Conservation (phyloP, 2,113 vertebrate species). For the Lagopus leucura region DNA sequence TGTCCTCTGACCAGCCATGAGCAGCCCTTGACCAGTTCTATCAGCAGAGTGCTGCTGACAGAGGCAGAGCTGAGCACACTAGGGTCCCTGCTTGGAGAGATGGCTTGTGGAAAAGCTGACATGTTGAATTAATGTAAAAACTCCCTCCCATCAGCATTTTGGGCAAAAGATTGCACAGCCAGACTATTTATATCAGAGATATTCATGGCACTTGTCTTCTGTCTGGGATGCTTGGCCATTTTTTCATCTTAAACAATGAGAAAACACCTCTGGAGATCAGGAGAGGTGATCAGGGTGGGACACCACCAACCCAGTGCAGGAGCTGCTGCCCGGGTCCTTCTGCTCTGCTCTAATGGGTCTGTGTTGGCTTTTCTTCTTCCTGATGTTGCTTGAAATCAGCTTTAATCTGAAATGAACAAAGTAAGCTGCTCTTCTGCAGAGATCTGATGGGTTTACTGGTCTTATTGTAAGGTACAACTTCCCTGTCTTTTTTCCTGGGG, state of each 20-base stretch:
- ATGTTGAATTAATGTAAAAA: conserved; percentile 68
- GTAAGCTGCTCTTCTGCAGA: neutral
- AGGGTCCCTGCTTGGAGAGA: conserved; percentile 48
- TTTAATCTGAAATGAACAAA: conserved; percentile 14
- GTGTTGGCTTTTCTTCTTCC: neutral
- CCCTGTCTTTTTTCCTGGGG: conserved; percentile 13
- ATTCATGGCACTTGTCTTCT: neutral
- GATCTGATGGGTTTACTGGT: neutral
- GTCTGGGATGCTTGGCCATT: neutral
- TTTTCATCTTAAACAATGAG: neutral
- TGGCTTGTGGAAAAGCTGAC: conserved; percentile 65
- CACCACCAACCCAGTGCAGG: neutral
- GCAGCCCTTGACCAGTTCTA: neutral
- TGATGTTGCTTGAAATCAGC: conserved; percentile 1
- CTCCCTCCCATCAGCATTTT: conserved; percentile 46
- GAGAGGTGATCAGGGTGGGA: neutral
- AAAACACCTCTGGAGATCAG: neutral
- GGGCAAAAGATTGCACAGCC: conserved; percentile 14
- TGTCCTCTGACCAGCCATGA: neutral
- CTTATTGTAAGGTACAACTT: neutral
- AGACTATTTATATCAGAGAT: conserved; percentile 46
- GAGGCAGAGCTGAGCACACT: neutral
- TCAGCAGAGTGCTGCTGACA: neutral
- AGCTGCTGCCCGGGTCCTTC: conserved; percentile 22
- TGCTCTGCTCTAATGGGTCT: neutral